Evolutionary conservation across 1,140 invertebrate species (phyloP), one percentile per base, ranked within the genome.

Genomic region (Diorhabda sublineata): DNA sequence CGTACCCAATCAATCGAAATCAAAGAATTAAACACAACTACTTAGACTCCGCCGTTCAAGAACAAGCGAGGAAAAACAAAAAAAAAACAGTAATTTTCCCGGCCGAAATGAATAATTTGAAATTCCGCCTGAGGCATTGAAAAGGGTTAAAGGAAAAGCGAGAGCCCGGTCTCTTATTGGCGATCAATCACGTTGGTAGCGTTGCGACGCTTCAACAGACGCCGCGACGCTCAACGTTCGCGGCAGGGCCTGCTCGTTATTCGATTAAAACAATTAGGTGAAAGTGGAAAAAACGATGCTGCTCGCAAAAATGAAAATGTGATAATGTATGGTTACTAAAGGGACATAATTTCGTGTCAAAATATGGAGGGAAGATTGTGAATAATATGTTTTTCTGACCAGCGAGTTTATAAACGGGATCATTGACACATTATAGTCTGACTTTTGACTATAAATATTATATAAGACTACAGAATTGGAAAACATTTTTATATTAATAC

Each of bases 211-310:
- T 52, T 6, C 47, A 52, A n/a, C 47, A 52, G 47, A 52, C 47
- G 47, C 47, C 47, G 47, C 47, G n/a, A 52, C 47, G 47, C 47
- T 52, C n/a, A 52, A n/a, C 47, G 47, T 52, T n/a, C 47, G n/a
- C 47, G 47, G 47, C n/a, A n/a, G 6, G 47, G 47, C 47, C 47
- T n/a, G n/a, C 47, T 52, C 47, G 47, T 52, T 52, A 52, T 52
- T 52, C 47, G 47, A 52, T 52, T 52, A 52, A 52, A 52, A 52
- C 47, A 52, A 52, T 52, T 52, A 52, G 47, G 47, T 52, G 47
- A 52, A 52, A 52, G 47, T 52, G 47, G 47, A 52, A 52, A 52
- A 52, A 52, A 52, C 47, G 47, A 4, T 52, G 47, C 6, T n/a
- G 47, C 47, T 52, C 6, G 47, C 2, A 52, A 52, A 52, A 52